phyloP scores from a whole-genome alignment of 2,113 vertebrate genomes.

The Nansenia antarctica region DNA sequence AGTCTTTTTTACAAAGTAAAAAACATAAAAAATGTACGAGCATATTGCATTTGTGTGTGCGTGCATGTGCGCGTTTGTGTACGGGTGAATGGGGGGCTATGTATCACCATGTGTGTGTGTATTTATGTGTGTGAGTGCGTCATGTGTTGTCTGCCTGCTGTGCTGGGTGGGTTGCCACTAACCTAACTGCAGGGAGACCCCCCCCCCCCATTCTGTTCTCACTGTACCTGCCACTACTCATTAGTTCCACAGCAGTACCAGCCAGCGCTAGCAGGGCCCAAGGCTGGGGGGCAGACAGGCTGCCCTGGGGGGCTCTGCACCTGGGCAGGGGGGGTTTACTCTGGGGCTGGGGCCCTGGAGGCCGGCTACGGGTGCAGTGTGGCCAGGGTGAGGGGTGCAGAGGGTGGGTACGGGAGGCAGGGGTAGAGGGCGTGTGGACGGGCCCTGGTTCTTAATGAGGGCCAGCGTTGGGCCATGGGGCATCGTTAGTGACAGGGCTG shows the following conservation, averaged over 20 bases:
- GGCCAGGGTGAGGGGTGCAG: constrained; percentile 34
- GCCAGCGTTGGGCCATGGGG: constrained; percentile 69
- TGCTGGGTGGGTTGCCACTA: constrained; percentile 57
- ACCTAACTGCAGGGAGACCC: constrained; percentile 54
- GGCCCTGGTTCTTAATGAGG: constrained; percentile 73
- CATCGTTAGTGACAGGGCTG: constrained; percentile 75
- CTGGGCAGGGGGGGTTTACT: constrained; percentile 79
- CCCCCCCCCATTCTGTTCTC: constrained; percentile 48
- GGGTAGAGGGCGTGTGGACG: constrained; percentile 51
- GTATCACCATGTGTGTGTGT: constrained; percentile 44
- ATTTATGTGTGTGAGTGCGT: constrained; percentile 35
- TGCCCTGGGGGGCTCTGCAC: constrained; percentile 73
- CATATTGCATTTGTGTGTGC: not conserved
- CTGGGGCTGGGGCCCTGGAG: constrained; percentile 55
- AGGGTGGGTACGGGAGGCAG: constrained; percentile 10
- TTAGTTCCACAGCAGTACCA: constrained; percentile 84
- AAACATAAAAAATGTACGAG: not conserved
- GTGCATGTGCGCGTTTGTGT: not conserved
- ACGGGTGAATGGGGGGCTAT: not conserved
- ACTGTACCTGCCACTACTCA: constrained; percentile 84
- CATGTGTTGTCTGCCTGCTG: constrained; percentile 41
- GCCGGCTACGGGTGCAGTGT: constrained; percentile 50
- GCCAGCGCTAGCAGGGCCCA: constrained; percentile 59
- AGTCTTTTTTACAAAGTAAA: not conserved
- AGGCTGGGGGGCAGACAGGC: constrained; percentile 63